Evolutionary conservation across 2,888 invertebrate genomes (phyloP).

Genomic region (Polydrusus cervinus): DNA sequence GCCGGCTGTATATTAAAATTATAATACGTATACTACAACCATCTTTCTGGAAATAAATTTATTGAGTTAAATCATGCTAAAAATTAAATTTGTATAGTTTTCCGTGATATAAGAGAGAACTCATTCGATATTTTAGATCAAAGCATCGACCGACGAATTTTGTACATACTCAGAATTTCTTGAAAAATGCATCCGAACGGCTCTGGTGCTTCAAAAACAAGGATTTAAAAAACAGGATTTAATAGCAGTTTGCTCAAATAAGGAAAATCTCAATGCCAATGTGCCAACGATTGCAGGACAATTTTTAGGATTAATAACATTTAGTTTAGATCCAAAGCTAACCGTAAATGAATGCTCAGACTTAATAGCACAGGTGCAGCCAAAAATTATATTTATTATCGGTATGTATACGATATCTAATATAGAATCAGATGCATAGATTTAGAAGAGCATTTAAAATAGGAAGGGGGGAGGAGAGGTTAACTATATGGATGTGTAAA

Average conservation of each 20-base stretch:
- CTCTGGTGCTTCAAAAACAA: conserved; percentile 20
- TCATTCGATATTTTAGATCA: conserved; percentile 23
- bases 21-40: too few relatives aligned
- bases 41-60: too few relatives aligned
- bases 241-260: conserved; percentile 38
- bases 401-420: not conserved
- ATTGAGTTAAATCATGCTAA: too few relatives aligned
- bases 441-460: too few relatives aligned
- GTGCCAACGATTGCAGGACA: conserved; percentile 39
- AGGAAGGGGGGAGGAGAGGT: too few relatives aligned
- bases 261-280: conserved; percentile 35
- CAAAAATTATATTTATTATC: conserved; percentile 38
- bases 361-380: conserved; percentile 33
- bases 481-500: too few relatives aligned
- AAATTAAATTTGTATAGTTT: too few relatives aligned
- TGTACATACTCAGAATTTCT: conserved; percentile 31
- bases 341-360: conserved; percentile 27
- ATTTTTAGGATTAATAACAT: conserved; percentile 34
- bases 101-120: too few relatives aligned
- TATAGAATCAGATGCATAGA: too few relatives aligned
- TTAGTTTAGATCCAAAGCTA: conserved; percentile 20
- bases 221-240: conserved; percentile 29
- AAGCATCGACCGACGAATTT: conserved; percentile 21
- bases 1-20: too few relatives aligned
- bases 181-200: conserved; percentile 12